Conservation (phyloP, 1,140 invertebrate genomes). For the Drosophila neocordata region DNA sequence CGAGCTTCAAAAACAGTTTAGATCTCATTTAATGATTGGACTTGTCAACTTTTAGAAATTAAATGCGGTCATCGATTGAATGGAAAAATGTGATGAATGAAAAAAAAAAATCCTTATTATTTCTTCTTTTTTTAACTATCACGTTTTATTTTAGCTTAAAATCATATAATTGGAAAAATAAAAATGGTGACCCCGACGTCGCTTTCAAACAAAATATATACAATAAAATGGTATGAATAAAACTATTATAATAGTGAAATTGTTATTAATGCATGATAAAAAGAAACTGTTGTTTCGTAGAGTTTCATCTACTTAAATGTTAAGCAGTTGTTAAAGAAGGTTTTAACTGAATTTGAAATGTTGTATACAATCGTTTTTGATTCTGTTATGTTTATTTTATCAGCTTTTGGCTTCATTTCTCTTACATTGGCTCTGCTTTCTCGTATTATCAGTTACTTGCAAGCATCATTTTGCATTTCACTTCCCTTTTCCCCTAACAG, state of each 20-base stretch:
- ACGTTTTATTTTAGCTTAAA: background rate
- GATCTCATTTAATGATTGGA: slow-evolving; percentile 50
- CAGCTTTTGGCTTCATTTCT: slow-evolving; percentile 6
- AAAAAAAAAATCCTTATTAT: background rate
- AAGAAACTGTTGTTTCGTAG: too few species aligned
- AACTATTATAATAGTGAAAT: too few species aligned
- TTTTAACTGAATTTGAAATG: slow-evolving; percentile 2
- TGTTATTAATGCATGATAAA: too few species aligned
- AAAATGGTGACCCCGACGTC: too few species aligned
- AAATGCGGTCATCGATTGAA: slow-evolving; percentile 11
- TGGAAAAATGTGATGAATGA: slow-evolving; percentile 3
- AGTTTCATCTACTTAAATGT: background rate
- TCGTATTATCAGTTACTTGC: slow-evolving; percentile 79
- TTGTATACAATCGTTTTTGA: background rate
- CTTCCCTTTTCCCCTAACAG: slow-evolving; percentile 52
- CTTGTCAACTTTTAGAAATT: slow-evolving; percentile 30
- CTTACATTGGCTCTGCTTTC: slow-evolving; percentile 13
- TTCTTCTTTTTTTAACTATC: background rate
- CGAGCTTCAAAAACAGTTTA: slow-evolving; percentile 42
- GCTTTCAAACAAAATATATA: too few species aligned
- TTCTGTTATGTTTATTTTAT: slow-evolving; percentile 2
- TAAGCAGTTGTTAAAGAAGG: background rate
- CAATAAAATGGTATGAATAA: too few species aligned
- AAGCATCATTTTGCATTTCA: slow-evolving; percentile 79
- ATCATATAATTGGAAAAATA: background rate